Conservation (phyloP, 2,797 vertebrate genomes). For the Coendou prehensilis region DNA sequence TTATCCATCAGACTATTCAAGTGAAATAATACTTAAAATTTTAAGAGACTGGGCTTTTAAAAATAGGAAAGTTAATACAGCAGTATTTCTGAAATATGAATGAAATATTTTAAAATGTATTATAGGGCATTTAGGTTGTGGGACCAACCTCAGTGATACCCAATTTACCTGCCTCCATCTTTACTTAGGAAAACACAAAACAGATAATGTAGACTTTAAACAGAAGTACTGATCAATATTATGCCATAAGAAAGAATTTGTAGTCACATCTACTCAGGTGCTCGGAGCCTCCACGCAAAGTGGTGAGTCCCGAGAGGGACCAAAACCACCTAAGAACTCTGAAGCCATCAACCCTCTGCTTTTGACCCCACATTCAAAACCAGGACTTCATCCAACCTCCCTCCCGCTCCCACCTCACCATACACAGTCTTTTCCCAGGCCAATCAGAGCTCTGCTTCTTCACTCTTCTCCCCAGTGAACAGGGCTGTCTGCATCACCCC, state of each 20-base stretch:
- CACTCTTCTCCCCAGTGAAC: not conserved
- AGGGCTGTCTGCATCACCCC: not conserved
- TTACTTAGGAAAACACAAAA: slow-evolving; percentile 6
- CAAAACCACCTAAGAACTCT: not conserved
- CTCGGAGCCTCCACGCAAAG: not conserved
- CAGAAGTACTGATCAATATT: not conserved
- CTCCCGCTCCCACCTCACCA: too few relatives aligned
- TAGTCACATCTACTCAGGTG: not conserved
- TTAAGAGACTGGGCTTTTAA: too few relatives aligned
- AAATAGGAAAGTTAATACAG: too few relatives aligned
- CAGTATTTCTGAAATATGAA: too few relatives aligned
- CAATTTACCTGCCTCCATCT: not conserved
- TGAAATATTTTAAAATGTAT: too few relatives aligned
- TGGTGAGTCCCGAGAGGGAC: not conserved
- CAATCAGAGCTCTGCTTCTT: not conserved
- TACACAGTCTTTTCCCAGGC: not conserved
- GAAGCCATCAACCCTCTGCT: not conserved
- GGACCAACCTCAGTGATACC: too few relatives aligned
- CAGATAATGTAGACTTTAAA: not conserved
- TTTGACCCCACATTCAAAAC: not conserved
- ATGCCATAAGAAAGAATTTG: not conserved
- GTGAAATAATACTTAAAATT: too few relatives aligned
- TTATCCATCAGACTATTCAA: too few relatives aligned
- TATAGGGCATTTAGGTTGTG: too few relatives aligned
- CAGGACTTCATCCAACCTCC: not conserved